These are phyloP conservation scores for Odobenus rosmarus DNA, from an alignment of 2,113 vertebrate species.

Conservation along the genomic window DNA sequence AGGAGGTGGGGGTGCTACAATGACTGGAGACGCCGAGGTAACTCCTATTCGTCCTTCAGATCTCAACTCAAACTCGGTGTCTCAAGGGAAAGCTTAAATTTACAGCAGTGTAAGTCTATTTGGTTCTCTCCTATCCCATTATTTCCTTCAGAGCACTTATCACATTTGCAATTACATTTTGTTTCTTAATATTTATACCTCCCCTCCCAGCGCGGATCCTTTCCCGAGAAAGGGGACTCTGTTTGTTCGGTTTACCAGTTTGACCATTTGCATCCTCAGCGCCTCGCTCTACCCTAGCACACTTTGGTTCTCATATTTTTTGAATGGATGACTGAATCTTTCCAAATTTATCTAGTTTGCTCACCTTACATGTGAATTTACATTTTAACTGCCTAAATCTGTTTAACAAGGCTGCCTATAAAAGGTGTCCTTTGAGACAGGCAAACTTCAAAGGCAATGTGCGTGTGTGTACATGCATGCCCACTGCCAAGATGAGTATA, in stretches of 20 bases:
- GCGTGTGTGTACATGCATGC: too few relatives aligned
- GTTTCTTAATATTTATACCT: background rate
- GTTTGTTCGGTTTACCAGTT: background rate
- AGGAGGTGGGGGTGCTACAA: background rate
- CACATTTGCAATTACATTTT: background rate
- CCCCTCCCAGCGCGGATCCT: background rate
- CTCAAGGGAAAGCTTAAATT: background rate
- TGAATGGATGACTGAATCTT: background rate
- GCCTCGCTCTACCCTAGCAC: background rate
- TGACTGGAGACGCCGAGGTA: background rate
- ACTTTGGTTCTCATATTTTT: background rate
- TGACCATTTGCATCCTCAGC: background rate
- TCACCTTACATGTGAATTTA: background rate
- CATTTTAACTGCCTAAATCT: background rate
- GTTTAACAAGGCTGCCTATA: background rate
- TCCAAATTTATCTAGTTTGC: background rate
- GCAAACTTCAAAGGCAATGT: background rate
- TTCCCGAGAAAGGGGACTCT: rapidly evolving
- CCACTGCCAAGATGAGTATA: background rate
- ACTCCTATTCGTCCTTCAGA: background rate
- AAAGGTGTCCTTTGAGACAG: background rate
- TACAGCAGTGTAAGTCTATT: background rate
- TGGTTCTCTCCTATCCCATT: background rate
- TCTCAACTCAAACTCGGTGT: background rate
- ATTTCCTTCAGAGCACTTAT: background rate